Evolutionary conservation across 2,888 invertebrate species (phyloP), one percentile per base, ranked within the genome.

Genomic region (Lochmaea crataegi): DNA sequence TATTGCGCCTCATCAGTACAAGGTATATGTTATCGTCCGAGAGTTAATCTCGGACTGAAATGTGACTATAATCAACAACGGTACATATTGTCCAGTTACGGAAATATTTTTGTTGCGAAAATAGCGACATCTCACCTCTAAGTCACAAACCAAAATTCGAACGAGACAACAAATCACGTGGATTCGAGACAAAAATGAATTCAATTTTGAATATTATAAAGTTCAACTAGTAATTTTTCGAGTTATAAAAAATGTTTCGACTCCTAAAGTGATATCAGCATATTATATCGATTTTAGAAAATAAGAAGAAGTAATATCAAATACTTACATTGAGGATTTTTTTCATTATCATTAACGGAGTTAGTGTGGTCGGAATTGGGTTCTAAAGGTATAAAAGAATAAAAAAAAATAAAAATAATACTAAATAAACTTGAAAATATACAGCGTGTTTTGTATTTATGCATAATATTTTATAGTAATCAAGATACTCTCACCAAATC

Each of bases 261-360:
- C 2, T 42, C 14, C 11, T 12, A 42, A 42, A 42, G 2, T 2
- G 12, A 12, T 42, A 12, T 5, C 45, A 45, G 14, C 12, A 12
- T 22, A 45, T 42, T 12, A 2, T 42, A 11, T 11, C 9, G 9
- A 6, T n/a, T 2, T 6, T 4, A 7, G 16, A 18, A 53, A 63
- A 63, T 12, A 11, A 63, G 0, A 38, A 38, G n/a, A 42, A 57
- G n/a, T 56, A 65, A 45, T 61, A 71, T 53, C 72, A 77, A 77
- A 81, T 87, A 87, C 87, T 87, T 87, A 87, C 87, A 77, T 77
- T 78, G 78, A 75, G 78, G 78, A 61, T 74, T 51, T 76, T 77
- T 84, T 83, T 87, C 86, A 79, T 83, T 84, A 85, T 86, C 86
- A 82, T 86, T 84, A 82, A 84, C 83, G 82, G 85, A 84, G 80